Evolutionary conservation across 2,888 invertebrate species (phyloP).

Genomic region (Dromius quadrimaculatus): DNA sequence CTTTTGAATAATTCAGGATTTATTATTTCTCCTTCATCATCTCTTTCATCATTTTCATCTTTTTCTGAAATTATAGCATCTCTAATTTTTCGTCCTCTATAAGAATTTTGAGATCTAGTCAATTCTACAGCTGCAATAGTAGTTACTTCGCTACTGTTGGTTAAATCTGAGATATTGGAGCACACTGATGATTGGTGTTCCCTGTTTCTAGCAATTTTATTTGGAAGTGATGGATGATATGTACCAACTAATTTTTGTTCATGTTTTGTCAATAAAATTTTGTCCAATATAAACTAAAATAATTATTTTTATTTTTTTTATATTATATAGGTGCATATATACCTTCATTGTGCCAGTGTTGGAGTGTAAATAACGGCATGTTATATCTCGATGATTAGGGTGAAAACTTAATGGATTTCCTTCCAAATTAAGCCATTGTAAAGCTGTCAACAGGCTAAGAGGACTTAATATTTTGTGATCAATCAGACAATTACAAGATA

Average conservation of each 20-base stretch:
- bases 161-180: constrained; percentile 35
- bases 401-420: constrained; percentile 76
- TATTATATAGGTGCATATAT: constrained; percentile 42
- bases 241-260: constrained; percentile 69
- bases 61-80: constrained; percentile 58
- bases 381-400: constrained; percentile 70
- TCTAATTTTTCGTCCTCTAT: constrained; percentile 57
- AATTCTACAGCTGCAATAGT: constrained; percentile 39
- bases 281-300: constrained; percentile 70
- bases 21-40: constrained; percentile 46
- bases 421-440: constrained; percentile 70
- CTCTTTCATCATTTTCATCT: constrained; percentile 41
- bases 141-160: constrained; percentile 41
- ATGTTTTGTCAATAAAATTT: constrained; percentile 67
- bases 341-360: constrained; percentile 69
- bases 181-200: constrained; percentile 43
- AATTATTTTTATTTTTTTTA: not conserved
- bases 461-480: constrained; percentile 72
- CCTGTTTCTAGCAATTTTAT: constrained; percentile 50
- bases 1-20: constrained; percentile 52
- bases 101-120: constrained; percentile 45
- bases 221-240: constrained; percentile 59
- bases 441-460: constrained; percentile 69
- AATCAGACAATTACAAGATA: constrained; percentile 74
- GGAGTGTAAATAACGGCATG: constrained; percentile 71